Conservation (phyloP, 2,888 invertebrate genomes). For the Deilephila elpenor region DNA sequence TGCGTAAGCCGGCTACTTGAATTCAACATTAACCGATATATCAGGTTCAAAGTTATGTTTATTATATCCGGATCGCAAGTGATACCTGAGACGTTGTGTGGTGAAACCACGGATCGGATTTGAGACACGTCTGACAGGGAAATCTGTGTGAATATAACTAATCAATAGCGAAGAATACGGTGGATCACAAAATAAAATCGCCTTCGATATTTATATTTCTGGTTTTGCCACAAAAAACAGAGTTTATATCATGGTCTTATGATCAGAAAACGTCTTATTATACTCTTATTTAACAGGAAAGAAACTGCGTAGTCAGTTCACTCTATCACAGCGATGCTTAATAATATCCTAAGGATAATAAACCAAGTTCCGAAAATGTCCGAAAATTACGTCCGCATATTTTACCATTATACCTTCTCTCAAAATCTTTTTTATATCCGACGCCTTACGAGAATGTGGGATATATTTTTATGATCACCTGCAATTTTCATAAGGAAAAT, state of each 20-base stretch:
- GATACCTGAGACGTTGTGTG: too few relatives aligned
- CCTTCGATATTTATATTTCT: too few relatives aligned
- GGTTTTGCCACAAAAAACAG: too few relatives aligned
- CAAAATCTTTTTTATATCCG: constrained; percentile 15
- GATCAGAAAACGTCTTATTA: too few relatives aligned
- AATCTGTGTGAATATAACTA: too few relatives aligned
- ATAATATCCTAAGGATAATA: not conserved
- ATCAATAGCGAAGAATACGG: too few relatives aligned
- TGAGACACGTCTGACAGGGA: too few relatives aligned
- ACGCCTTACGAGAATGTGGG: constrained; percentile 9
- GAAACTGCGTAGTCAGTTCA: not conserved
- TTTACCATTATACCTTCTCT: constrained; percentile 14
- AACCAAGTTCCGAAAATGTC: constrained; percentile 2
- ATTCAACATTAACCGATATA: not conserved
- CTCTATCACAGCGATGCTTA: not conserved
- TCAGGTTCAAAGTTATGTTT: not conserved
- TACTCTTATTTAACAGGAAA: not conserved
- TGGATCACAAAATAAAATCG: too few relatives aligned
- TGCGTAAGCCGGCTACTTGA: too few relatives aligned
- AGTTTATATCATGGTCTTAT: too few relatives aligned
- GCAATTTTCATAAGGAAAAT: constrained; percentile 25
- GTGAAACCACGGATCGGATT: too few relatives aligned
- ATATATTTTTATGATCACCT: constrained; percentile 25
- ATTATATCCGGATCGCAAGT: too few relatives aligned
- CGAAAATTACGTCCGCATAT: constrained; percentile 9